Evolutionary conservation across 2,113 vertebrate species (phyloP).

Genomic region (Tachycineta bicolor): DNA sequence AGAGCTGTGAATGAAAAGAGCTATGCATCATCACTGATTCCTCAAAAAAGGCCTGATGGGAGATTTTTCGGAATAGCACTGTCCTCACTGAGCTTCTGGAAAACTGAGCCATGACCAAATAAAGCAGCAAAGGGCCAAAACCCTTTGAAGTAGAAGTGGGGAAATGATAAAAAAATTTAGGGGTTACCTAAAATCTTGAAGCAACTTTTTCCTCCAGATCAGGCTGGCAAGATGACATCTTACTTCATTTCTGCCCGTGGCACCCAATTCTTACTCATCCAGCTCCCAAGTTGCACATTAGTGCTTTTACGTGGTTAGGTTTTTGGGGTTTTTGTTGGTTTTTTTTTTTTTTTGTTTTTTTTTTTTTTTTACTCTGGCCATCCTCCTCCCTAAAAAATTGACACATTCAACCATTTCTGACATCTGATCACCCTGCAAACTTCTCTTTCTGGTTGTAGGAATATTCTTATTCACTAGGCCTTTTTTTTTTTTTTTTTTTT

Average conservation of each 20-base stretch:
- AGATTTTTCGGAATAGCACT: background rate
- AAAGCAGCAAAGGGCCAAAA: background rate
- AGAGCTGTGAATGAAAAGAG: constrained; percentile 9
- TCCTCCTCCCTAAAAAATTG: background rate
- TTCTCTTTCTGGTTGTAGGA: background rate
- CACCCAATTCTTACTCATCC: background rate
- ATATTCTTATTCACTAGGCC: background rate
- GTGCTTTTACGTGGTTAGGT: background rate
- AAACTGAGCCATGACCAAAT: background rate
- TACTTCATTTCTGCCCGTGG: background rate
- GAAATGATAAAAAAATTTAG: background rate
- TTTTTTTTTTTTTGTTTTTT: background rate
- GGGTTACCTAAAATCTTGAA: background rate
- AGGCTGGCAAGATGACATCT: background rate
- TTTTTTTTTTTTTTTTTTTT: no score
- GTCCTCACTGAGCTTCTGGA: background rate
- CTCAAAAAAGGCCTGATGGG: background rate
- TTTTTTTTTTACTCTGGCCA: background rate
- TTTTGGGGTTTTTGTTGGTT: no score
- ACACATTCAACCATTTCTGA: background rate
- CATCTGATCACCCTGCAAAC: background rate
- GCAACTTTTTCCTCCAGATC: background rate
- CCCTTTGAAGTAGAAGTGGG: background rate
- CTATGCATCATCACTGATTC: background rate
- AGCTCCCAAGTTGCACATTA: background rate